Conservation (phyloP, 2,888 invertebrate species). For the Pristionchus arcanus region DNA sequence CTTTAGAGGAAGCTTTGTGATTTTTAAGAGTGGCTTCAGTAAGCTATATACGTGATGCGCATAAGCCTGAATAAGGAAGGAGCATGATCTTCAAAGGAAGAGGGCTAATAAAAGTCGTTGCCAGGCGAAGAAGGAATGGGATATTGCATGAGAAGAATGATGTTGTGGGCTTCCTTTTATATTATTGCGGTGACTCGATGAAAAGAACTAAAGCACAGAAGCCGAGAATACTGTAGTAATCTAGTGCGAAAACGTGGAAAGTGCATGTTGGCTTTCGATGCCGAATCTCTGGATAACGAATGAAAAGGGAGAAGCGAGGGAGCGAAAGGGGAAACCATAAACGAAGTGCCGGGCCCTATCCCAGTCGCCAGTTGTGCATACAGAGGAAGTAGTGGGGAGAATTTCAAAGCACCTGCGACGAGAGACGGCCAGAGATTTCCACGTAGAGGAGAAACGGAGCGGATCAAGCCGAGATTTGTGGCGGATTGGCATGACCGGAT, state of each 20-base stretch:
- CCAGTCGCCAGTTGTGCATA: constrained; percentile 32
- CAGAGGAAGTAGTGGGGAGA: constrained; percentile 20
- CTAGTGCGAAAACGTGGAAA: neutral
- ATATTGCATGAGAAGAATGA: too few relatives aligned
- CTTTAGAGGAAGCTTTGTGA: too few relatives aligned
- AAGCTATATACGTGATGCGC: too few relatives aligned
- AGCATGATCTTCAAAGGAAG: too few relatives aligned
- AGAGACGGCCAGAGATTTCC: neutral
- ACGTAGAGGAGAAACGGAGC: neutral
- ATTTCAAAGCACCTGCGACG: neutral
- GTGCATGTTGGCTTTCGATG: neutral
- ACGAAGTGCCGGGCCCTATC: neutral
- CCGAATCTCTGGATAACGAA: neutral
- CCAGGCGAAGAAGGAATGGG: too few relatives aligned
- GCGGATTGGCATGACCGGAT: neutral
- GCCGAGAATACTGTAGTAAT: too few relatives aligned
- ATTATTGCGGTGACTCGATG: too few relatives aligned
- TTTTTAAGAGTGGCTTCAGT: too few relatives aligned
- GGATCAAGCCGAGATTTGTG: neutral
- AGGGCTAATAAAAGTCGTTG: too few relatives aligned
- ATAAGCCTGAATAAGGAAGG: neutral
- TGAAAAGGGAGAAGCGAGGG: neutral
- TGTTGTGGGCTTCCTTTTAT: neutral
- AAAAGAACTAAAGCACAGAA: too few relatives aligned
- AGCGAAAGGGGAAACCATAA: constrained; percentile 49